Base-by-base conservation (phyloP, 1,140 invertebrate genomes). In the Pseudomyrmex gracilis region DNA sequence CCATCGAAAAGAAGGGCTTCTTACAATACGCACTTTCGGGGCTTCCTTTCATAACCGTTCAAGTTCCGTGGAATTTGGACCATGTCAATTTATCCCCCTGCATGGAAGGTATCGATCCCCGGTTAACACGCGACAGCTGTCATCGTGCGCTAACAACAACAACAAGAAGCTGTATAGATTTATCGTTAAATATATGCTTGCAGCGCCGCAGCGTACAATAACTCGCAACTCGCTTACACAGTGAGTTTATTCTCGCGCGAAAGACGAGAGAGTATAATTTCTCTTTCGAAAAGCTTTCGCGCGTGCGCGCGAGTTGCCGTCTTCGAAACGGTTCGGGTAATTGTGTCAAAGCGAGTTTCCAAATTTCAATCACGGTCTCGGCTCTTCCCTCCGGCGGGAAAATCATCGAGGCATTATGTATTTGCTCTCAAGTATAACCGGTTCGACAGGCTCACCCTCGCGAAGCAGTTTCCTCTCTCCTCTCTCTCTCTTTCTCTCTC, bases 351-450 rank as follows among this genome's bases (percentile, higher is more conserved):
- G 94, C 90, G 90, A 92, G 89, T 94, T 92, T 90, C 91, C 90
- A 93, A 93, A 94, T 94, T 94, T 94, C 93, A 94, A 94, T 94
- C 93, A 93, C 90, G 91, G 83, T 63, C 34, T 34, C 68, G 68
- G 71, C 87, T 87, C 73, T 88, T 85, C 87, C 84, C 86, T 82
- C 85, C 91, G 87, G 90, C 87, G 87, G 89, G 89, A 92, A 92
- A 94, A 94, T 88, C 93, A 94, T 94, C 92, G 91, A 94, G 91
- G 93, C 94, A 94, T 94, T 94, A 94, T 93, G 91, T 94, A 94
- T 94, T 94, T 94, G 93, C 93, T 94, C 93, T 94, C 92, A 91
- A 94, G 93, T 91, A 90, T 90, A 93, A 93, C 93, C 92, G 89
- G 91, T 93, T 93, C 92, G 92, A 90, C 73, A 85, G 82, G 90